Conservation (phyloP, 2,797 vertebrate species). For the Trematomus bernacchii region DNA sequence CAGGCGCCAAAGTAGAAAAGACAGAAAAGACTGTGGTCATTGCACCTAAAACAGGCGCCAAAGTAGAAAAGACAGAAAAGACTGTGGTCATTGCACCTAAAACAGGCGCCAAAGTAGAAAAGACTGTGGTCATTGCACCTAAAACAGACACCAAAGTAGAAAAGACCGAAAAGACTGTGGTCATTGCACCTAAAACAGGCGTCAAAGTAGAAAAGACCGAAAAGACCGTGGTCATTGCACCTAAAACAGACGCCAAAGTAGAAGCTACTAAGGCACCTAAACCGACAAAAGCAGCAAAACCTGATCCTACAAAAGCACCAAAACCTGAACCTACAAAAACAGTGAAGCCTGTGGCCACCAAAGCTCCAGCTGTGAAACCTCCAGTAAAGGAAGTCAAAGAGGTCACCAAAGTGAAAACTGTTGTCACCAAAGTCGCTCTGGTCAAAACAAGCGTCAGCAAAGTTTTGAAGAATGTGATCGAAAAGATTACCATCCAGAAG, state of each 20-base stretch:
- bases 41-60: too few relatives aligned
- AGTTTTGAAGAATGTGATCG: conserved; percentile 51
- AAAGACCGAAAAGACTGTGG: conserved; percentile 57
- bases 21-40: too few relatives aligned
- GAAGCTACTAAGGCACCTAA: conserved; percentile 68
- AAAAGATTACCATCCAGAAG: conserved; percentile 65
- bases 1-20: too few relatives aligned
- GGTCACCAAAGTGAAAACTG: conserved; percentile 65
- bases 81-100: too few relatives aligned
- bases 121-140: conserved; percentile 57
- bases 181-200: too few relatives aligned
- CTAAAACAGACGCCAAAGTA: conserved; percentile 63
- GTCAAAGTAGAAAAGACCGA: conserved; percentile 63
- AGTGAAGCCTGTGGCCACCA: conserved; percentile 53
- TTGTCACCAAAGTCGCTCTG: conserved; percentile 64
- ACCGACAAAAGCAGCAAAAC: conserved; percentile 67
- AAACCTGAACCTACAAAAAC: conserved; percentile 68
- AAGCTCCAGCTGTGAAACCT: conserved; percentile 55
- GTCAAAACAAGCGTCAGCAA: conserved; percentile 62
- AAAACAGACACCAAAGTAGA: conserved; percentile 36
- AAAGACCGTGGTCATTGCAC: conserved; percentile 61
- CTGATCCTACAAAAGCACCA: conserved; percentile 62
- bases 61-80: too few relatives aligned
- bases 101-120: too few relatives aligned
- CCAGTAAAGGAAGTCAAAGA: conserved; percentile 61